Evolutionary conservation across 2,888 invertebrate species (phyloP).

Genomic region (Scrobipalpa atriplicella): DNA sequence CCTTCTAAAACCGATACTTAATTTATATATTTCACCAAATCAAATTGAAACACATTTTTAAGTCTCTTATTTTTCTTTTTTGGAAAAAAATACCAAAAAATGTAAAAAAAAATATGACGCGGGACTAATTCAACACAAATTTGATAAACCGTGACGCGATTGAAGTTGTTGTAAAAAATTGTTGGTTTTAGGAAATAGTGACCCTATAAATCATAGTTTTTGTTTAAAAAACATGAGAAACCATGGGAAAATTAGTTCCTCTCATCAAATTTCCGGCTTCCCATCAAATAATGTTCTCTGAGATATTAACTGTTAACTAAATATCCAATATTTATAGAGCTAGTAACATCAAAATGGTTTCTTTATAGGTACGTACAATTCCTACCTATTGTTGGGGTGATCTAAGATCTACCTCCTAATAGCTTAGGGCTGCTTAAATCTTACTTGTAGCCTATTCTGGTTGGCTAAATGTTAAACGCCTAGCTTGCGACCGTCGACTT

Average conservation of each 20-base stretch:
- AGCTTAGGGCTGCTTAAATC: too few species aligned
- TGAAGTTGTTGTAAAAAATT: slow-evolving; percentile 42
- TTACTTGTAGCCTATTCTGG: too few species aligned
- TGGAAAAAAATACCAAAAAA: slow-evolving; percentile 25
- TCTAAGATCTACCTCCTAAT: too few species aligned
- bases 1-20: neutral
- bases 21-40: neutral
- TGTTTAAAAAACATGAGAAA: neutral
- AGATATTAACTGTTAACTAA: neutral
- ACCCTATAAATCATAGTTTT: slow-evolving; percentile 10
- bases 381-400: too few species aligned
- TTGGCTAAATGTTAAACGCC: too few species aligned
- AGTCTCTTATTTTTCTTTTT: slow-evolving; percentile 1
- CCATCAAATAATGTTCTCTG: neutral
- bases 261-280: neutral
- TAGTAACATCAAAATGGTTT: too few species aligned
- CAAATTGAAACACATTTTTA: neutral
- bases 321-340: too few species aligned
- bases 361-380: too few species aligned
- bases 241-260: neutral
- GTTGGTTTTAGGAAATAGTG: neutral
- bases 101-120: slow-evolving; percentile 23
- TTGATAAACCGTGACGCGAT: slow-evolving; percentile 33
- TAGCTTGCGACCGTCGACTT: too few species aligned
- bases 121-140: slow-evolving; percentile 31